Base-by-base conservation (phyloP, 2,888 invertebrate species). In the Meta bourneti region DNA sequence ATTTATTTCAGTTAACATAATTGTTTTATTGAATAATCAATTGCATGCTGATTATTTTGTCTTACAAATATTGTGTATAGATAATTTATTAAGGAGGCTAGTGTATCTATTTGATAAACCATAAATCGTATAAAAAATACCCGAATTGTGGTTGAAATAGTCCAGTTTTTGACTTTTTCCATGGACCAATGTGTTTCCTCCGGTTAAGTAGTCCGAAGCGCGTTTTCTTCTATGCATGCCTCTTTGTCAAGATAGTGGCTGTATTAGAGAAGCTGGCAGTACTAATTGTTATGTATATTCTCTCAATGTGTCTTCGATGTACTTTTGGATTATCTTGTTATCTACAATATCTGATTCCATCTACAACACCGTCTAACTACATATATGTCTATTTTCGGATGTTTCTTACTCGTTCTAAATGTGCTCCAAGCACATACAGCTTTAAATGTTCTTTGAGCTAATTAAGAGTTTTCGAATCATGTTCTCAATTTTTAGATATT, bases 351-450 rank as follows among this genome's bases (percentile, higher is more conserved):
- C 34, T 34, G 34, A 34, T 34, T 34, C 4, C 34, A 34, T 34
- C 34, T 34, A 34, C 34, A 34, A 34, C 34, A 34, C 34, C 34
- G 34, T 34, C 34, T 34, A 34, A 34, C 78, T 51, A 54, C 48
- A 85, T 71, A 87, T 49, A 71, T 72, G 71, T 87, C 78, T 87
- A 87, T 87, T 87, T 87, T 79, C 87, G 34, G 87, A 79, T 79
- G 79, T 79, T 79, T 71, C 87, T 87, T 87, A 79, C 77, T 75
- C 34, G 52, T 85, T 7, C 69, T n/a, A 54, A 72, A 20, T 20
- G 54, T 16, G 74, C 54, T 72, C 19, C 16, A 48, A 84, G 54
- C 20, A 75, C 61, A 52, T 54, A 51, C 61, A 51, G 51, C 51
- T 71, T 48, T 72, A 51, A 72, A 72, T 82, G 72, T 72, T 20